Conservation (phyloP, 2,888 invertebrate genomes). For the Caenorhabditis angaria region DNA sequence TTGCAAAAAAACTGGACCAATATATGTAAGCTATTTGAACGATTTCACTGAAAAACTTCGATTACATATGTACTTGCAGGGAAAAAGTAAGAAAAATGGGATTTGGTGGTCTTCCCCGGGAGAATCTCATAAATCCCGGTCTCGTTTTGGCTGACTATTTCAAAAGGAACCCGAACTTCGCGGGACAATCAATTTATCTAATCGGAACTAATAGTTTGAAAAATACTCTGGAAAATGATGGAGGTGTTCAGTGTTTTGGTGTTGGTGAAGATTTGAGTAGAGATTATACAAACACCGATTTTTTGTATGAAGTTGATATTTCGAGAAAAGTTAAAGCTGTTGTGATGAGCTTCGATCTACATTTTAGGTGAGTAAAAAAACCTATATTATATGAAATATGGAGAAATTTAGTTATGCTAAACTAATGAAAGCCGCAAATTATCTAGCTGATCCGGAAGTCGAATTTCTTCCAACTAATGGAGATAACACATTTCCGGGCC, state of each 20-base stretch:
- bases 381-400: not conserved
- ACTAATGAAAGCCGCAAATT: constrained; percentile 88
- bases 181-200: constrained; percentile 44
- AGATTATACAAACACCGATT: constrained; percentile 42
- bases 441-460: constrained; percentile 82
- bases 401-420: constrained; percentile 79
- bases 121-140: constrained; percentile 60
- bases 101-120: constrained; percentile 37
- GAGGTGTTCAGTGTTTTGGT: constrained; percentile 56
- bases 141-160: constrained; percentile 59
- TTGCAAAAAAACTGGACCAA: constrained; percentile 82
- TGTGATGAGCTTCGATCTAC: constrained; percentile 90
- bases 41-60: not conserved
- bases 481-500: constrained; percentile 84
- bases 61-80: constrained; percentile 78
- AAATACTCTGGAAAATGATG: constrained; percentile 41
- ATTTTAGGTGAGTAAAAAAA: constrained; percentile 74
- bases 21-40: constrained; percentile 75
- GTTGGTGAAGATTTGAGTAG: constrained; percentile 48
- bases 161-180: constrained; percentile 28
- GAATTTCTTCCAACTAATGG: constrained; percentile 91
- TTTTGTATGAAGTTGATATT: constrained; percentile 45
- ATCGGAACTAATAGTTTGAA: constrained; percentile 59
- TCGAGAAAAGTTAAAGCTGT: constrained; percentile 81
- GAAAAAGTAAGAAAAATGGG: constrained; percentile 73